phyloP scores from a whole-genome alignment of 2,888 invertebrate genomes.

The Allacma fusca region DNA sequence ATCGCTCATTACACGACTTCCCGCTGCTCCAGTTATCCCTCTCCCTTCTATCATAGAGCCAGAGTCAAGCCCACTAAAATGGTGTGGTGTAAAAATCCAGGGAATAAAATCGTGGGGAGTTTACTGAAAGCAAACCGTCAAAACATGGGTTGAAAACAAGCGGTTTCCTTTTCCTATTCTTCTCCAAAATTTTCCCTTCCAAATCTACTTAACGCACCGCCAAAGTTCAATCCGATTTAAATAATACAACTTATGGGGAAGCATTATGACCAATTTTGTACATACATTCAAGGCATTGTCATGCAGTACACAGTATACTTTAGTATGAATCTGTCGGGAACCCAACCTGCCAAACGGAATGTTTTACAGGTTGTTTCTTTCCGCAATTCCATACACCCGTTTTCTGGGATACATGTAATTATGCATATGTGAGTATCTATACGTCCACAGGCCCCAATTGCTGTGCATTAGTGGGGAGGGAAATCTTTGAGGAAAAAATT shows the following conservation, averaged over 20 bases:
- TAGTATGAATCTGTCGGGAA: too few relatives aligned
- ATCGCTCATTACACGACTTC: conserved; percentile 51
- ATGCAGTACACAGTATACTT: too few relatives aligned
- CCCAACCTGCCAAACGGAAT: too few relatives aligned
- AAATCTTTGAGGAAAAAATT: background rate
- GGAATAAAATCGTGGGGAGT: background rate
- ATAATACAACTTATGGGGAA: background rate
- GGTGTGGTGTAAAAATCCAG: conserved; percentile 24
- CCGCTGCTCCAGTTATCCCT: conserved; percentile 36
- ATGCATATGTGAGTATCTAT: too few relatives aligned
- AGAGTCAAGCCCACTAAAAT: too few relatives aligned
- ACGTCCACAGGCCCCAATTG: too few relatives aligned
- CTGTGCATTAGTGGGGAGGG: too few relatives aligned
- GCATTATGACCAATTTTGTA: background rate
- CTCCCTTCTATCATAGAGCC: background rate
- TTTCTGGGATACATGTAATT: too few relatives aligned
- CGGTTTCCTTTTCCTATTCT: conserved; percentile 11
- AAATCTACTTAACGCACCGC: conserved; percentile 2
- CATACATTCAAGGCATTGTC: background rate
- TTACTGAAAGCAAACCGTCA: conserved; percentile 19
- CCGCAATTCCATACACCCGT: too few relatives aligned
- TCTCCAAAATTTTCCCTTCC: background rate
- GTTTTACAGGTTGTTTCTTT: too few relatives aligned
- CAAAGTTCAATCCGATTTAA: conserved; percentile 11
- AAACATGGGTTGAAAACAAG: conserved; percentile 21